Percentiles rank a stretch among this genome's conserved stretches.
Evolutionary conservation across 2,888 invertebrate species (phyloP).

Genomic region (Stenichneumon culpator): DNA sequence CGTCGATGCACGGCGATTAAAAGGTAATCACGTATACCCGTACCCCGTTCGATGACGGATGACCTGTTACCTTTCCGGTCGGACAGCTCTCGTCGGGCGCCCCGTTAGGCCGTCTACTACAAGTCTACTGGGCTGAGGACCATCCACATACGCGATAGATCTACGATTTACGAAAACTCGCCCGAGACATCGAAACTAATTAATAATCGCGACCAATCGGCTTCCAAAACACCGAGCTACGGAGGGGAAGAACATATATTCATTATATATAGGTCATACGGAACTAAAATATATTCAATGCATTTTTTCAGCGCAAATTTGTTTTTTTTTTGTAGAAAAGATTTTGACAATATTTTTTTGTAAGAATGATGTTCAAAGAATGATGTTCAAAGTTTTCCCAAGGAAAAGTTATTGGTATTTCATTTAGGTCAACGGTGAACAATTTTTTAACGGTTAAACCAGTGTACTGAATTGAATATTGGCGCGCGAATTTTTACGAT

Average conservation of each 20-base stretch:
- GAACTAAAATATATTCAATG: neutral
- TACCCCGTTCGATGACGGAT: conserved; percentile 53
- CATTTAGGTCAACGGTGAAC: neutral
- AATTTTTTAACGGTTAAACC: neutral
- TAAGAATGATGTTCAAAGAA: neutral
- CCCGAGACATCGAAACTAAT: neutral
- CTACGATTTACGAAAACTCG: neutral
- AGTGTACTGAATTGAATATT: neutral
- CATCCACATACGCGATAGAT: neutral
- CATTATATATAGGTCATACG: neutral
- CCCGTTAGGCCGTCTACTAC: conserved; percentile 14
- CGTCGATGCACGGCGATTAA: conserved; percentile 64
- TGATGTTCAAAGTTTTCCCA: neutral
- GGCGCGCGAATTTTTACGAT: neutral
- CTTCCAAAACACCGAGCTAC: neutral
- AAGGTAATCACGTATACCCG: conserved; percentile 63
- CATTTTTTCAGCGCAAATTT: neutral
- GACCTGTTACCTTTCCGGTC: conserved; percentile 66
- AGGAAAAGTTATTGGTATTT: neutral
- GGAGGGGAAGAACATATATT: neutral
- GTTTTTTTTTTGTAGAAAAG: neutral
- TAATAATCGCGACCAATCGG: neutral
- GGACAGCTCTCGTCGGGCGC: conserved; percentile 41
- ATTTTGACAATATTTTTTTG: too few species aligned
- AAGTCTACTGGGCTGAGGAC: conserved; percentile 9